Evolutionary conservation across 1,140 invertebrate species (phyloP), one percentile per base, ranked within the genome.

Genomic region (Pogonus chalceus): DNA sequence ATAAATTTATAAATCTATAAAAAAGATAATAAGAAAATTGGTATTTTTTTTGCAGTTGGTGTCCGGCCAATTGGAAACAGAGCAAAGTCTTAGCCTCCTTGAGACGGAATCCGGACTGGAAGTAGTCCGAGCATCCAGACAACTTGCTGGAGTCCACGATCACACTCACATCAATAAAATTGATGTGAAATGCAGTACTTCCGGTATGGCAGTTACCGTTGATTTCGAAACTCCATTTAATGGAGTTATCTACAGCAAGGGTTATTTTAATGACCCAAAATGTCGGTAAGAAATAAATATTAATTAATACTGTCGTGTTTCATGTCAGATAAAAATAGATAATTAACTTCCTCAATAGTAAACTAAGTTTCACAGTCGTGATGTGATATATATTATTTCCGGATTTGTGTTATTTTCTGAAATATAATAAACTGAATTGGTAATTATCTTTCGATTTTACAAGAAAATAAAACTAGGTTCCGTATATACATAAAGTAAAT

Each of bases 191-290:
- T 87, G 84, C 59, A 73, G 72, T 3, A 69, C 69, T 3, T 67
- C 70, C 2, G 77, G 70, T 14, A 84, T 87, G 61, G 69, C 75
- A 24, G 83, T 87, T 1, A 76, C 76, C 23, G 72, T 87, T 0
- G 76, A 81, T 22, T 86, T 86, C 62, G 70, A 77, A 2, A 72
- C 76, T 35, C 69, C 78, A 1, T 87, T 83, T 58, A 75, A 82
- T 56, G 84, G 84, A n/a, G 75, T 86, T 16, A 78, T 87, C 23
- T 87, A 85, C 71, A 85, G 82, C 58, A 84, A 86, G 63, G 82
- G 83, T 12, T 76, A 79, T 55, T 78, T 78, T 58, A 76, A 75
- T 31, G 80, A 85, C 62, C 77, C 79, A 10, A 80, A 77, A 53
- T 85, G 83, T 76, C 77, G 76, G 80, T 84, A 65, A 74, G 71